Percentiles rank a stretch among this genome's conserved stretches.
Conservation (phyloP, 1,140 invertebrate species). For the Ylistrum balloti region DNA sequence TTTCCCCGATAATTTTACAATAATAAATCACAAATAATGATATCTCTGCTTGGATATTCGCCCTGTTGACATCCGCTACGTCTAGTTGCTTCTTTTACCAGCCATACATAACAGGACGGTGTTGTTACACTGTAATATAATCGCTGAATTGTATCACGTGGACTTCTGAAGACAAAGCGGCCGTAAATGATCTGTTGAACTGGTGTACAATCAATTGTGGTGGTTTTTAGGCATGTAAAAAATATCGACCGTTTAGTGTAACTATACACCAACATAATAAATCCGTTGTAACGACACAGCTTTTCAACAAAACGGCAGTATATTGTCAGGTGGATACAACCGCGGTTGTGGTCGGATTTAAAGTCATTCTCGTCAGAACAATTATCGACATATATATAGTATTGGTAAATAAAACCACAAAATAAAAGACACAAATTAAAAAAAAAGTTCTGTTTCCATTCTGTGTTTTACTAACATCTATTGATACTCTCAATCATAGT, state of each 20-base stretch:
- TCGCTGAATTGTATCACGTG: neutral
- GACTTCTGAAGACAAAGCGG: neutral
- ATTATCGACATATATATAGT: no score
- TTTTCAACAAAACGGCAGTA: no score
- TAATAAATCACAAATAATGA: conserved; percentile 29
- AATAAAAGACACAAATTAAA: no score
- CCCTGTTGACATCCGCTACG: neutral
- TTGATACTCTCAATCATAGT: no score
- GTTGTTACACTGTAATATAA: neutral
- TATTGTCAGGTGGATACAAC: no score
- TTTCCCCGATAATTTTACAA: neutral
- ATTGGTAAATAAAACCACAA: no score
- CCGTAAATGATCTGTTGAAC: neutral
- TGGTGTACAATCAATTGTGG: neutral
- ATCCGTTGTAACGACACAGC: no score
- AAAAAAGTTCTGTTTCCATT: no score
- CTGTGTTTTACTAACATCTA: no score
- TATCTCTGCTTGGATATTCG: neutral
- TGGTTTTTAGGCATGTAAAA: neutral
- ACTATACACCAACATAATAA: neutral
- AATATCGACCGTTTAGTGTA: neutral
- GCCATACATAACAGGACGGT: neutral
- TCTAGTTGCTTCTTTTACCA: neutral
- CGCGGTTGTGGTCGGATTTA: no score
- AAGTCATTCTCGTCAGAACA: no score